Conservation (phyloP, 2,888 invertebrate species). For the Stenoptilia bipunctidactyla region DNA sequence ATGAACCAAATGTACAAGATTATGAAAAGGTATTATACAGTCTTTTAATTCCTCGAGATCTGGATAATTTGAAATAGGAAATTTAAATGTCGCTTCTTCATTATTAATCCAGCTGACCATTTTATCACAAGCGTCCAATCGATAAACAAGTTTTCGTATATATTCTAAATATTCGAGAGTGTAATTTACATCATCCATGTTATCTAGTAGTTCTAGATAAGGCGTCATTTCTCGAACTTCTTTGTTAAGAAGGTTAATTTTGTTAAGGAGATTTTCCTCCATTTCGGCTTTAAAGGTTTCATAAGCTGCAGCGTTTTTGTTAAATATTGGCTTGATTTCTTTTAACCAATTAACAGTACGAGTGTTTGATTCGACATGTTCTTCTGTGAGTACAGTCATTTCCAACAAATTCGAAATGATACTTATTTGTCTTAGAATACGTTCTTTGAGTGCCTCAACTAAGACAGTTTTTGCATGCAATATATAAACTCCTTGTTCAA, state of each 20-base stretch:
- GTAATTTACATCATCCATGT: constrained; percentile 85
- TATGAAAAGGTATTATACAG: constrained; percentile 78
- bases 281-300: constrained; percentile 87
- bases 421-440: constrained; percentile 76
- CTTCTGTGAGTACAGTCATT: constrained; percentile 78
- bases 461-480: constrained; percentile 80
- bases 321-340: constrained; percentile 84
- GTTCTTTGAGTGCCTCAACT: constrained; percentile 76
- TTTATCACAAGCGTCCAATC: constrained; percentile 80
- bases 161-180: constrained; percentile 85
- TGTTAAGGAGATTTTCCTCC: constrained; percentile 82
- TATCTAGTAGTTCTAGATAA: constrained; percentile 81
- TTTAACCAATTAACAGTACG: constrained; percentile 86
- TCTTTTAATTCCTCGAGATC: constrained; percentile 84
- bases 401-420: constrained; percentile 81
- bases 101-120: constrained; percentile 89
- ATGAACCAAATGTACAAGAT: constrained; percentile 74
- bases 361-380: constrained; percentile 86
- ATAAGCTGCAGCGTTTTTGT: constrained; percentile 82
- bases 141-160: constrained; percentile 80
- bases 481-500: constrained; percentile 86
- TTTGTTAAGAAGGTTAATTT: constrained; percentile 77
- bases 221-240: constrained; percentile 81
- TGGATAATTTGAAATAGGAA: constrained; percentile 80
- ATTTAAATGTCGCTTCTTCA: constrained; percentile 89